phyloP scores from a whole-genome alignment of 2,113 vertebrate genomes.

The Ploceus nigricollis region DNA sequence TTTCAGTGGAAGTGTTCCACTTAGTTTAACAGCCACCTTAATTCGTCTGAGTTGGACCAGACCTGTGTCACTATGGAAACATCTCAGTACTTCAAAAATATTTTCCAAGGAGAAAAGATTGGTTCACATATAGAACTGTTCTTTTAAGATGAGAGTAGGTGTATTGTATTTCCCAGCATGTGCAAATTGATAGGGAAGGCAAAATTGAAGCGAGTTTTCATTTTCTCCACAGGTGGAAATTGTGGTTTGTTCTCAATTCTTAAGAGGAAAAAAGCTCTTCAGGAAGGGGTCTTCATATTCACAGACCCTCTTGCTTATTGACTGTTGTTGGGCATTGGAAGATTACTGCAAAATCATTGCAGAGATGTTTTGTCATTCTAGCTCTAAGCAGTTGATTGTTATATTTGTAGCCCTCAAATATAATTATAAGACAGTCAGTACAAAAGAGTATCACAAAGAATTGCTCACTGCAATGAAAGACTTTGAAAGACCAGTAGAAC shows the following conservation, averaged over 20 bases:
- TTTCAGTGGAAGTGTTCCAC: neutral
- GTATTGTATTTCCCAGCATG: conserved; percentile 5
- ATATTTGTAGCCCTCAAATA: neutral
- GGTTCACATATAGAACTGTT: neutral
- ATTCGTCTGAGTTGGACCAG: neutral
- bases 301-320: neutral
- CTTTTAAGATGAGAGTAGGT: neutral
- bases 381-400: neutral
- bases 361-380: neutral
- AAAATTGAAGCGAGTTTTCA: neutral
- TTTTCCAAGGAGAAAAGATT: neutral
- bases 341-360: neutral
- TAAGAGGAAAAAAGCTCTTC: neutral
- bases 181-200: neutral
- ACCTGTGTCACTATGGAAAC: conserved; percentile 47
- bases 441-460: neutral
- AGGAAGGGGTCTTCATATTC: neutral
- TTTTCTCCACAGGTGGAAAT: neutral
- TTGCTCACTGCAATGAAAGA: neutral
- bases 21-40: neutral
- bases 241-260: neutral
- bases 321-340: neutral
- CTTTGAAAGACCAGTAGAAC: neutral
- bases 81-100: neutral
- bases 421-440: neutral